Evolutionary conservation across 2,113 vertebrate species (phyloP), one percentile per base, ranked within the genome.

Genomic region (Pseudorhombus dupliciocellatus): DNA sequence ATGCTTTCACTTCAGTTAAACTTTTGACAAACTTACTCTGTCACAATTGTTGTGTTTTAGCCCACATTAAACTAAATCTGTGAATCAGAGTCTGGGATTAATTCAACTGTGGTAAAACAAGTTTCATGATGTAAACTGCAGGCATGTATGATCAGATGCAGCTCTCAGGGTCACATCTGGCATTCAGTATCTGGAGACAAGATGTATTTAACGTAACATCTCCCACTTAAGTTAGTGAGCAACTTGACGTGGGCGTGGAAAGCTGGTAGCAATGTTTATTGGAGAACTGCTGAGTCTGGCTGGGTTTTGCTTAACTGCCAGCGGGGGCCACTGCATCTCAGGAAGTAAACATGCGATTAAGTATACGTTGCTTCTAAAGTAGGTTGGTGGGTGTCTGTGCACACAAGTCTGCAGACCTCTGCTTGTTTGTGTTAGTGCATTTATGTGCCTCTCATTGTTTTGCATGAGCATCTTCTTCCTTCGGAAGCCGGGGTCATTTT

Each of bases 381-480:
- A 14, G 24, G 21, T 28, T n/a, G 2, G 4, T 53, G n/a, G 28
- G 20, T 28, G 16, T n/a, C 9, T 59, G 4, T 58, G 20, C 25
- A 30, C 53, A 67, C 2, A 70, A 50, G 46, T 66, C 22, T 79
- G n/a, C 42, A 28, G 26, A 37, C 24, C 7, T 37, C 26, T 66
- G 7, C 26, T 54, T 12, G n/a, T 37, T 50, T 50, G 25, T 44
- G 22, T 25, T 7, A 11, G 22, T 8, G 16, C 44, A 26, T 52
- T 4, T 30, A 21, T 55, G 21, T 55, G 8, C 2, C 8, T 61
- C 50, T 51, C 7, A 1, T 18, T 65, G 6, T 74, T 30, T 8
- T 60, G 20, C 30, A 6, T n/a, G 28, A 48, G 51, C 16, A 24
- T 64, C 20, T 31, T 5, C 21, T n/a, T n/a, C 24, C 11, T 60